Percentiles rank a stretch among this genome's conserved stretches.
Conservation (phyloP, 2,113 vertebrate genomes). For the Paradoxurus hermaphroditus region DNA sequence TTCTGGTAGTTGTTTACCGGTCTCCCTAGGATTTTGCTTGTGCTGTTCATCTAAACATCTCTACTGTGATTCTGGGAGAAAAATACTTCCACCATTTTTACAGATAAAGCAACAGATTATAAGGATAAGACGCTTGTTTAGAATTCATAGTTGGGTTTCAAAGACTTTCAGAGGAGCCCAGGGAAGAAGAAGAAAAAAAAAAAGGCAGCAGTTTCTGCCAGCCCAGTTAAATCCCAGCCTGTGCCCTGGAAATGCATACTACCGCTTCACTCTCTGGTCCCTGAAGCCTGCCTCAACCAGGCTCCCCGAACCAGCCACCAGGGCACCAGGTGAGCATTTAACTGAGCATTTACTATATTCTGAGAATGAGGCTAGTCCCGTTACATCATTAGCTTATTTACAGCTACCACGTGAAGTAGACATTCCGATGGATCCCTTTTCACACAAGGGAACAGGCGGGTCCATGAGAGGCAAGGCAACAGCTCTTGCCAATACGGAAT, state of each 20-base stretch:
- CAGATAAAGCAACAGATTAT: neutral
- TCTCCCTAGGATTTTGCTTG: neutral
- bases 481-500: neutral
- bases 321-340: no score
- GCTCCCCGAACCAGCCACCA: neutral
- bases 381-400: neutral
- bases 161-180: neutral
- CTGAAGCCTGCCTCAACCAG: neutral
- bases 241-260: neutral
- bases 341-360: neutral
- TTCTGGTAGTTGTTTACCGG: neutral
- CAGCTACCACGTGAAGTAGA: neutral
- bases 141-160: neutral
- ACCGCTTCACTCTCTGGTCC: neutral
- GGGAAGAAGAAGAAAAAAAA: neutral
- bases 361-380: neutral
- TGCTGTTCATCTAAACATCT: neutral
- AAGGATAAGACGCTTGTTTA: neutral
- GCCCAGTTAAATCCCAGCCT: neutral
- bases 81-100: slow-evolving; percentile 29
- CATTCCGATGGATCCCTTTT: neutral
- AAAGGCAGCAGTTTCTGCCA: neutral
- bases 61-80: neutral
- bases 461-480: neutral
- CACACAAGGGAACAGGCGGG: neutral